A percentile compares a stretch with the other conserved stretches of the same genome.
Conservation (phyloP, 2,797 vertebrate genomes). For the Brachyrhaphis roseni region DNA sequence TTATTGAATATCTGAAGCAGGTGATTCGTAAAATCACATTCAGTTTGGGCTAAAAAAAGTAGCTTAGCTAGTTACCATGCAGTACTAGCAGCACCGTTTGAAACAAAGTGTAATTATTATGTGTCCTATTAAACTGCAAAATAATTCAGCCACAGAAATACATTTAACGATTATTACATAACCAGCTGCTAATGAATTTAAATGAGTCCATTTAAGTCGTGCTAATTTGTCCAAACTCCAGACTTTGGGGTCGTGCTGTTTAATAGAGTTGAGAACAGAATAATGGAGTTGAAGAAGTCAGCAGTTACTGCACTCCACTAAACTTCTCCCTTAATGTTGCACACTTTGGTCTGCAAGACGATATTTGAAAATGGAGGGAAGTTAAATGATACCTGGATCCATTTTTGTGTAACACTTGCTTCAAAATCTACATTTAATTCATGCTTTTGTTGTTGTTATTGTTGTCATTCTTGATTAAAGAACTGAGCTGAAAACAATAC, state of each 20-base stretch:
- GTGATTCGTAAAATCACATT: too few relatives aligned
- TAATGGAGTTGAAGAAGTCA: conserved; percentile 3
- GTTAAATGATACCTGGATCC: neutral
- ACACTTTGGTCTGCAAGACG: neutral
- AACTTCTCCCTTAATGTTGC: neutral
- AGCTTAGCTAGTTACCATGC: neutral
- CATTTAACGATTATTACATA: neutral
- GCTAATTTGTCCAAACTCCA: conserved; percentile 8
- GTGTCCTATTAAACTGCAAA: neutral
- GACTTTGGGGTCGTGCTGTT: neutral
- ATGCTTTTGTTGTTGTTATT: neutral
- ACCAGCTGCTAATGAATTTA: conserved; percentile 8
- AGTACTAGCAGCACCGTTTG: neutral
- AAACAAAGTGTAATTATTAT: neutral
- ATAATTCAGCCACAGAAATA: conserved; percentile 2
- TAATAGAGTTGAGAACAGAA: conserved; percentile 1
- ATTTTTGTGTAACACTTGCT: neutral
- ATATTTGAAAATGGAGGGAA: neutral
- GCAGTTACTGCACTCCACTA: neutral
- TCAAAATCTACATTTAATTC: neutral
- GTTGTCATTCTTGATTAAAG: neutral
- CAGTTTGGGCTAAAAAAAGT: neutral
- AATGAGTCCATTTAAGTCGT: neutral
- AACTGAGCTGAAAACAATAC: neutral
- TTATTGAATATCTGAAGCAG: too few relatives aligned